Evolutionary conservation across 2,797 vertebrate species (phyloP), one percentile per base, ranked within the genome.

Genomic region (Urophycis tenuis): DNA sequence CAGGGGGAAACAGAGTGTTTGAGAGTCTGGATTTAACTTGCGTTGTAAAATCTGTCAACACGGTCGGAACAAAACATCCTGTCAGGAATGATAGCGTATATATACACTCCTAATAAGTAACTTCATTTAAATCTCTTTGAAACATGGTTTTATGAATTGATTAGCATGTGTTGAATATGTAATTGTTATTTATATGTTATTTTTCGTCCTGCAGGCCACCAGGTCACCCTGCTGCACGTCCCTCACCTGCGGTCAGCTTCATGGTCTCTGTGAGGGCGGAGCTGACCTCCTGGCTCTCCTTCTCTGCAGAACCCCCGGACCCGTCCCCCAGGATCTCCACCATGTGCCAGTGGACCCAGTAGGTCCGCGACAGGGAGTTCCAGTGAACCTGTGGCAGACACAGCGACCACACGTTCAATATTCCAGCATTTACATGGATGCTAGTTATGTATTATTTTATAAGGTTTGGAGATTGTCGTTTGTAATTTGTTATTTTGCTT

Each of bases 311-410:
- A 10, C 92, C 92, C 75, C 91, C 92, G 73, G 89, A 88, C 31
- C 91, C 82, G 0, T 79, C 87, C 71, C 92, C 92, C 84, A 95
- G 77, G 31, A 99, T 95, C 91, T 97, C 95, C 87, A 98, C 84
- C 93, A 95, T 93, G 86, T 97, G 93, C 96, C 96, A 96, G 85
- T 90, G 93, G 0, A 97, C 94, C 96, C 96, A 95, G 90, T 93
- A 95, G 0, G 94, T 95, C 31, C 86, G 92, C 64, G 93, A 94
- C 0, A 94, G 91, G 0, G 96, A 95, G 76, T 93, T 93, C 95
- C 95, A 96, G 87, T 95, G 94, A 15, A 98, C 94, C 97, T 99
- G 84, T 0, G 79, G 39, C 30, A 41, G 39, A 67, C 22, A 70
- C 49, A 80, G 14, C 69, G 1, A 31, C 11, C 12, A 60, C 71